Conservation (phyloP, 2,113 vertebrate genomes). For the Oryzias melastigma region DNA sequence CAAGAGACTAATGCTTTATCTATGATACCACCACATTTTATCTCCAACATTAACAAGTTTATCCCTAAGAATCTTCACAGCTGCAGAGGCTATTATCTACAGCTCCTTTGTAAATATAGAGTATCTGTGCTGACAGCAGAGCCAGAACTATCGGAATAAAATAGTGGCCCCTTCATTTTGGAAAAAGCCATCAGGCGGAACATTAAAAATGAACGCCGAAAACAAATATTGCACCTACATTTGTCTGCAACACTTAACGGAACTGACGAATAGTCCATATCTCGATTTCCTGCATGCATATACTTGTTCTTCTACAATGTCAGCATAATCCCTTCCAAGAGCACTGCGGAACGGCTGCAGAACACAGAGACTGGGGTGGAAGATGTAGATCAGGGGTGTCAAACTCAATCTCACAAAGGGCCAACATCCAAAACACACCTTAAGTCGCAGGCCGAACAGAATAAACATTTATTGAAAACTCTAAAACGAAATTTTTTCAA, state of each 20-base stretch:
- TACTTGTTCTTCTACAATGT: conserved; percentile 52
- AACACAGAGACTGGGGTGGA: conserved; percentile 10
- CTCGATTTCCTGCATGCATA: conserved; percentile 54
- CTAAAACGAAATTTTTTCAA: too few species aligned
- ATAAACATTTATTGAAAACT: too few species aligned
- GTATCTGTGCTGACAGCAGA: conserved; percentile 1
- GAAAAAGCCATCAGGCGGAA: conserved; percentile 6
- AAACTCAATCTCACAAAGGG: too few species aligned
- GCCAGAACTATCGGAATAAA: conserved; percentile 14
- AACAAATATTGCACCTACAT: conserved; percentile 38
- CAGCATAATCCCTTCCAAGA: conserved; percentile 61
- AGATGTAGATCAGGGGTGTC: neutral
- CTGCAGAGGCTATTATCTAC: conserved; percentile 38
- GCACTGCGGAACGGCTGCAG: conserved; percentile 20
- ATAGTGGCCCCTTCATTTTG: conserved; percentile 9
- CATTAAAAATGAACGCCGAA: conserved; percentile 22
- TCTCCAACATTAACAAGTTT: conserved; percentile 42
- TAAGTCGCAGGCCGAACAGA: too few species aligned
- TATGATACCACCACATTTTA: conserved; percentile 32
- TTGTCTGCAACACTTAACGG: conserved; percentile 49
- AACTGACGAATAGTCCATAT: conserved; percentile 52
- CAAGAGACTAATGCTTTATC: conserved; percentile 43
- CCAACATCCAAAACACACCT: too few species aligned
- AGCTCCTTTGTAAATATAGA: conserved; percentile 31
- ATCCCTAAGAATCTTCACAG: conserved; percentile 34